Evolutionary conservation across 1,140 invertebrate genomes (phyloP).

Genomic region (Dendroctonus valens): DNA sequence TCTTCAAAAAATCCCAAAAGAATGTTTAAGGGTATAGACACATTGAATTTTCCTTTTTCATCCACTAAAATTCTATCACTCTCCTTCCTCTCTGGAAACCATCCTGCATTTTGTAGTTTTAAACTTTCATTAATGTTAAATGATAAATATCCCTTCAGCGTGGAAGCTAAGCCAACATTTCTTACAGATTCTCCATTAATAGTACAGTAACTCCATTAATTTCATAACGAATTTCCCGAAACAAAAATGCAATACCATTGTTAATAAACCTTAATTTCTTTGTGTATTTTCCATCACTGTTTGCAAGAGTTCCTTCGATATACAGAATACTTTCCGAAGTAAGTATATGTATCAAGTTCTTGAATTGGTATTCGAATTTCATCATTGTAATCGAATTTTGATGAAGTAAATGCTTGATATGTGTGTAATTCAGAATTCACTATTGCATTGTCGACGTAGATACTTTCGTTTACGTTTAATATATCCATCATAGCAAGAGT

Average conservation of each 20-base stretch:
- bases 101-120: conserved; percentile 17
- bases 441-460: neutral
- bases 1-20: no score
- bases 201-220: conserved; percentile 1
- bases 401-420: neutral
- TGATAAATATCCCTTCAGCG: no score
- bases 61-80: no score
- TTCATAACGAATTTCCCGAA: neutral
- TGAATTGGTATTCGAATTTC: neutral
- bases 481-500: neutral
- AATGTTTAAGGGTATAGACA: no score
- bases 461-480: neutral
- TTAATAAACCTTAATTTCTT: neutral
- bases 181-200: no score
- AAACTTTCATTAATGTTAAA: conserved; percentile 1
- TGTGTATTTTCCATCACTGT: neutral
- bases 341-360: neutral
- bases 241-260: neutral
- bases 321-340: neutral
- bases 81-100: neutral
- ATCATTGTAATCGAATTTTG: neutral
- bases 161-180: no score
- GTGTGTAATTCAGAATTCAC: neutral
- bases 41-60: no score
- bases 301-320: no score